phyloP scores from a whole-genome alignment of 2,797 vertebrate genomes.

The Tangara arthus region DNA sequence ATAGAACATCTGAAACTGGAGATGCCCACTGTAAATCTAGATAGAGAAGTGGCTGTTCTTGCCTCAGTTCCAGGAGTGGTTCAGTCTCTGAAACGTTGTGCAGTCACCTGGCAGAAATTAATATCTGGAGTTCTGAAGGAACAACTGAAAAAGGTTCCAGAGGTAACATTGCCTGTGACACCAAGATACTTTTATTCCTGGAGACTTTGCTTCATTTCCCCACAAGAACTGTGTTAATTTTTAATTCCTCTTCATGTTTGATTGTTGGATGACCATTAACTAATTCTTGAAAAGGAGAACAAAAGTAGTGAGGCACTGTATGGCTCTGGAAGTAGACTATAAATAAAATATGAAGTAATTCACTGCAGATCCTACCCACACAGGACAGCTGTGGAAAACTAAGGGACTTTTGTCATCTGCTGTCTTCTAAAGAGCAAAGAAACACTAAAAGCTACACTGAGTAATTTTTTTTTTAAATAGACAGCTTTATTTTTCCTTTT shows the following conservation, averaged over 20 bases:
- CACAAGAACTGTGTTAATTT: background rate
- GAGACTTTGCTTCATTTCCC: background rate
- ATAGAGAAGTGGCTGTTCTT: constrained; percentile 72
- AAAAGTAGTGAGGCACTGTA: background rate
- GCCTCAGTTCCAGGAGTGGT: constrained; percentile 69
- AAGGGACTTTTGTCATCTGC: background rate
- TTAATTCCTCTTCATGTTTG: background rate
- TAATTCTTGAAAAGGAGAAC: background rate
- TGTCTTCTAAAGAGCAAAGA: background rate
- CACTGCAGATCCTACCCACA: background rate
- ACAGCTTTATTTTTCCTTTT: background rate
- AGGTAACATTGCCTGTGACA: constrained; percentile 69
- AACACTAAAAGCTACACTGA: background rate
- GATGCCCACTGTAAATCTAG: constrained; percentile 83
- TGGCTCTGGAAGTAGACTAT: background rate
- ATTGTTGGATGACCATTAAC: background rate
- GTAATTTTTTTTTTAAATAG: background rate
- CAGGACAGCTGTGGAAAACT: background rate
- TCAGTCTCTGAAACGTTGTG: constrained; percentile 81
- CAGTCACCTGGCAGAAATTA: constrained; percentile 86
- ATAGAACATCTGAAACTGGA: constrained; percentile 81
- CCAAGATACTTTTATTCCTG: background rate
- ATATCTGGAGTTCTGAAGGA: constrained; percentile 81
- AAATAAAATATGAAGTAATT: background rate
- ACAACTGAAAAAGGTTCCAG: constrained; percentile 82